Conservation (phyloP, 1,140 invertebrate species). For the Vollenhovia emeryi region DNA sequence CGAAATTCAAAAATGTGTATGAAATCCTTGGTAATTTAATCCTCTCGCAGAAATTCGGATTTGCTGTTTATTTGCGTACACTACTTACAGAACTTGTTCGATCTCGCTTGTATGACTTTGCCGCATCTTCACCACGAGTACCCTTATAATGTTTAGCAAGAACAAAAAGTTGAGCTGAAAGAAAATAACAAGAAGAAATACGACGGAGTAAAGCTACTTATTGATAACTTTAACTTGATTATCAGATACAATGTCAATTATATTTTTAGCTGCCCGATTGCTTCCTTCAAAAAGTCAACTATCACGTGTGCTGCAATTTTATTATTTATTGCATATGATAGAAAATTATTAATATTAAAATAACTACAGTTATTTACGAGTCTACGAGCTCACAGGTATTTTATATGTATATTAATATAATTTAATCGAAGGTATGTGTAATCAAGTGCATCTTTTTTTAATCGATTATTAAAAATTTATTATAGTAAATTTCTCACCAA, state of each 20-base stretch:
- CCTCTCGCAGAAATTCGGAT: neutral
- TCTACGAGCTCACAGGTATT: neutral
- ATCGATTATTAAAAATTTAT: neutral
- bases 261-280: neutral
- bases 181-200: constrained; percentile 46
- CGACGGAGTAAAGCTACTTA: neutral
- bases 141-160: constrained; percentile 93
- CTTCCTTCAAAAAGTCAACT: neutral
- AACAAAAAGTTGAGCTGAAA: constrained; percentile 94
- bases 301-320: neutral
- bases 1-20: neutral
- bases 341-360: neutral
- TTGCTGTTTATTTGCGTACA: constrained; percentile 55
- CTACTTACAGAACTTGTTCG: constrained; percentile 91
- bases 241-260: neutral
- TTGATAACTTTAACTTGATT: neutral
- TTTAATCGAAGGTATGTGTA: neutral
- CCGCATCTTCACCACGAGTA: constrained; percentile 93
- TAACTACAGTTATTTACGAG: neutral
- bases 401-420: neutral
- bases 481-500: constrained; percentile 86
- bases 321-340: neutral
- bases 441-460: neutral
- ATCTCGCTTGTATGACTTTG: constrained; percentile 92
- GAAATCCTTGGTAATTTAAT: neutral